A percentile compares a stretch with the other conserved stretches of the same genome.
phyloP scores from a whole-genome alignment of 2,797 vertebrate genomes.

The Lepus oiostolus region DNA sequence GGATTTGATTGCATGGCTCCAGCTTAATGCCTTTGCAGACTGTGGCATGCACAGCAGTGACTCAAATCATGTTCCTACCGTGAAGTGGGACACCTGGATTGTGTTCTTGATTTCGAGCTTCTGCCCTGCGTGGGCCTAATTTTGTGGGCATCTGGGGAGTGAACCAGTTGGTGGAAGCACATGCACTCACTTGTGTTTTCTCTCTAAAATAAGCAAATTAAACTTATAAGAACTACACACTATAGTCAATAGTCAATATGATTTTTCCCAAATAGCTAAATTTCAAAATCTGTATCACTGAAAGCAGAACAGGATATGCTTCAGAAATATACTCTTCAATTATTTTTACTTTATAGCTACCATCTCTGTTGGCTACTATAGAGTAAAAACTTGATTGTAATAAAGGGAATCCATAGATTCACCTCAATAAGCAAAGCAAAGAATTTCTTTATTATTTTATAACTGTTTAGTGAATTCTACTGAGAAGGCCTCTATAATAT shows the following conservation, averaged over 20 bases:
- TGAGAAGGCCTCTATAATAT: background rate
- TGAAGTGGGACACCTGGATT: too few species aligned
- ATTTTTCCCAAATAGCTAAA: background rate
- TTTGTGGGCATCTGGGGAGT: too few species aligned
- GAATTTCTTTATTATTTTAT: background rate
- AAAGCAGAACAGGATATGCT: background rate
- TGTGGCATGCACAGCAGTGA: too few species aligned
- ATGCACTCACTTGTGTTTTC: too few species aligned
- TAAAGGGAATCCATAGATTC: background rate
- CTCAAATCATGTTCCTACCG: too few species aligned
- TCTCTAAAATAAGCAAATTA: too few species aligned
- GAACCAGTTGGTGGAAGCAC: too few species aligned
- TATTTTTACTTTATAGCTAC: background rate
- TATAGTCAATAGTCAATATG: background rate
- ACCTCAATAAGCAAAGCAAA: background rate
- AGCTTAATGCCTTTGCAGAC: too few species aligned
- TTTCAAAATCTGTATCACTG: slow-evolving; percentile 30
- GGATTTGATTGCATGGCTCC: too few species aligned
- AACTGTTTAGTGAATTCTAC: slow-evolving; percentile 13
- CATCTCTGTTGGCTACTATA: background rate
- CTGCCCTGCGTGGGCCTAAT: too few species aligned
- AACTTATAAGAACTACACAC: background rate
- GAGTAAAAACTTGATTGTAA: background rate
- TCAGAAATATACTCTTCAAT: background rate
- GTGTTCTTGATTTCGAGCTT: too few species aligned